A percentile compares a stretch with the other conserved stretches of the same genome.
Conservation (phyloP, 64 coral and sea anemone genomes). For the Cladopsammia gracilis region DNA sequence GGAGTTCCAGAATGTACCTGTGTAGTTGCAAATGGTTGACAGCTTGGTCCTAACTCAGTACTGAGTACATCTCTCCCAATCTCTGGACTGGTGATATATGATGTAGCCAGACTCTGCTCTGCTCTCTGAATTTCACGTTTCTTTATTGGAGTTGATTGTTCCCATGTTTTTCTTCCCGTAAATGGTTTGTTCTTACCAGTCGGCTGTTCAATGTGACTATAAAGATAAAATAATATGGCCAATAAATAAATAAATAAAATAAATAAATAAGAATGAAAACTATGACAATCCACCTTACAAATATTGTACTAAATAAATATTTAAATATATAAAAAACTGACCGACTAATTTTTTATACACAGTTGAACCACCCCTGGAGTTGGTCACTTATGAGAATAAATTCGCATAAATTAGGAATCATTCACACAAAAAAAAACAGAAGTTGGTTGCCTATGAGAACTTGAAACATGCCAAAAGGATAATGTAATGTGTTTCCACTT, state of each 20-base stretch:
- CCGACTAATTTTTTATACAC: no score
- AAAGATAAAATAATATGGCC: not conserved
- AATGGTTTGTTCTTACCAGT: slow-evolving; percentile 7
- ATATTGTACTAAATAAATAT: no score
- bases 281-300: no score
- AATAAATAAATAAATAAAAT: not conserved
- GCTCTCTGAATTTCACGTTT: not conserved
- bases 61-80: not conserved
- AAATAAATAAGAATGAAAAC: no score
- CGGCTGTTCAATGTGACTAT: not conserved
- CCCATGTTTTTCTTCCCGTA: slow-evolving; percentile 36
- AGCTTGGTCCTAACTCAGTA: not conserved
- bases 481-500: no score
- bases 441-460: no score
- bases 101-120: not conserved
- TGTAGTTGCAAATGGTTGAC: not conserved
- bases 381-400: no score
- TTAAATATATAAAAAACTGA: no score
- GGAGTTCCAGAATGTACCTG: not conserved
- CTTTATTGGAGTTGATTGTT: slow-evolving; percentile 35
- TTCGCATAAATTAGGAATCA: no score
- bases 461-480: no score
- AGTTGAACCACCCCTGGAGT: no score
- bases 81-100: not conserved
- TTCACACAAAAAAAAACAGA: no score